These are phyloP conservation scores for Musca vetustissima DNA, from an alignment of 1,140 invertebrate genomes.

Conservation along the genomic window DNA sequence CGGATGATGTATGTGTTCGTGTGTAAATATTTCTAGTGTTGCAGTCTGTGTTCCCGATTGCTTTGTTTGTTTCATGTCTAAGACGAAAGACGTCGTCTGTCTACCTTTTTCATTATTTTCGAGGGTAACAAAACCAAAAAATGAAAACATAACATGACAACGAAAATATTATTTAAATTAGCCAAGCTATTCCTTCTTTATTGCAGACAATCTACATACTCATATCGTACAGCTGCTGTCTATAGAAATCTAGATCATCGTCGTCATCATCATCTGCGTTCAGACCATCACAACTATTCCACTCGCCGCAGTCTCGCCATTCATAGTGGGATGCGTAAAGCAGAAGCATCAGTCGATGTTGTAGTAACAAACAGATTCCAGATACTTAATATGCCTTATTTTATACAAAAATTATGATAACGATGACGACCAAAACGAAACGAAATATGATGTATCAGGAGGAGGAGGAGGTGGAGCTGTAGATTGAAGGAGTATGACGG, in stretches of 20 bases:
- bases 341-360: background rate
- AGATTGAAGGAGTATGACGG: too few relatives aligned
- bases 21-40: too few relatives aligned
- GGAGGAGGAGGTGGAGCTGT: too few relatives aligned
- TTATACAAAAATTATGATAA: too few relatives aligned
- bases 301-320: background rate
- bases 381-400: too few relatives aligned
- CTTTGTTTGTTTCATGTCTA: too few relatives aligned
- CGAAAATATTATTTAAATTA: slow-evolving; percentile 19
- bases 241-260: slow-evolving; percentile 19
- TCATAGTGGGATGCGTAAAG: background rate
- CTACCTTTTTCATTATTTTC: background rate
- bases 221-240: slow-evolving; percentile 11
- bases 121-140: background rate
- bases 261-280: slow-evolving; percentile 4
- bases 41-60: too few relatives aligned
- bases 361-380: too few relatives aligned
- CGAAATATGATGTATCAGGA: too few relatives aligned
- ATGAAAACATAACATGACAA: slow-evolving; percentile 3
- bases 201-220: background rate
- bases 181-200: slow-evolving; percentile 8
- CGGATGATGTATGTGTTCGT: too few relatives aligned
- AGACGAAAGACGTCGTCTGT: too few relatives aligned
- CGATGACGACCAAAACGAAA: too few relatives aligned
- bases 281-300: background rate